A percentile compares a stretch with the other conserved stretches of the same genome.
Conservation (phyloP, 2,113 vertebrate species). For the Heterocephalus glaber region DNA sequence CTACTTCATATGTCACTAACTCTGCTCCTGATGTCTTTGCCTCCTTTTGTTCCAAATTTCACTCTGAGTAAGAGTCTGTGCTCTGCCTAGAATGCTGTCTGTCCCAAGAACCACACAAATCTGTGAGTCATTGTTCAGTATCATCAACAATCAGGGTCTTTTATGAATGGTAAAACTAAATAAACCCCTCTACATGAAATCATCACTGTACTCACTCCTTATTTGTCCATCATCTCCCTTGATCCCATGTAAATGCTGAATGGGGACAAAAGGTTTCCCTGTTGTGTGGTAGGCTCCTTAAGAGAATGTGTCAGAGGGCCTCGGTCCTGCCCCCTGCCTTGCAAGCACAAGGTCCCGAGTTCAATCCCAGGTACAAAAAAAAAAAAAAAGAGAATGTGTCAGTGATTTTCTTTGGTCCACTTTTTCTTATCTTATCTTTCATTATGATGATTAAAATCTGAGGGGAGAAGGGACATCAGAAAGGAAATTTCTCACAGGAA, state of each 20-base stretch:
- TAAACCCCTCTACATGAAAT: neutral
- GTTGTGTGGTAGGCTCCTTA: neutral
- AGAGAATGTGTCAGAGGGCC: neutral
- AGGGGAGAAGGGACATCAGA: neutral
- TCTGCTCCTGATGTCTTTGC: neutral
- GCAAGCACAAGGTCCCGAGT: too few species aligned
- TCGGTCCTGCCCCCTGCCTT: too few species aligned
- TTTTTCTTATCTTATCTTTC: constrained; percentile 15
- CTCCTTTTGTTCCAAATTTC: neutral
- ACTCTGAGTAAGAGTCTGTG: neutral
- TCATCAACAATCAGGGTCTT: neutral
- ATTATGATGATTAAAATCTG: neutral
- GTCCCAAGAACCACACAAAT: neutral
- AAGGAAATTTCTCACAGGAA: neutral
- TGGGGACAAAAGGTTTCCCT: neutral
- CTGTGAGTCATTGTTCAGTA: neutral
- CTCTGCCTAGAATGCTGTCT: neutral
- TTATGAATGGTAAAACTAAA: neutral
- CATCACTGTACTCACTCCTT: neutral
- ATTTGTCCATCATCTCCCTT: neutral
- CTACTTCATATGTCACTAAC: neutral
- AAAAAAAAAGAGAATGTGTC: neutral
- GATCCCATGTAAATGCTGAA: neutral
- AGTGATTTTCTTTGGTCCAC: neutral
- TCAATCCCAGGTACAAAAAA: too few species aligned